A percentile compares a stretch with the other conserved stretches of the same genome.
Conservation (phyloP, 1,140 invertebrate genomes). For the Sinella curviseta region DNA sequence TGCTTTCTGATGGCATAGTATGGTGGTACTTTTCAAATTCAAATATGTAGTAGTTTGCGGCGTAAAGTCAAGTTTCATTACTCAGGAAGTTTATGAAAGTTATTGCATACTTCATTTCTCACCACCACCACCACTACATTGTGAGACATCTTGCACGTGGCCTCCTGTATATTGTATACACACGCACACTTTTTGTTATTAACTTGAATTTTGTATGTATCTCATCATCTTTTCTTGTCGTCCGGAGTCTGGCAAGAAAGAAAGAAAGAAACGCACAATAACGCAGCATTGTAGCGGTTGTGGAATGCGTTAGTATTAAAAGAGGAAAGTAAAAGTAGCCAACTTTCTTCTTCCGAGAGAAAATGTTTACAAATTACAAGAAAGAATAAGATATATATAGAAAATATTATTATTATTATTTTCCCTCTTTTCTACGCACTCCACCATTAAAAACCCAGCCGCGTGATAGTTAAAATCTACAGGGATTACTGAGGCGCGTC, state of each 20-base stretch:
- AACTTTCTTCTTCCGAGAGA: neutral
- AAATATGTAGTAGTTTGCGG: neutral
- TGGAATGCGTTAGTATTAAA: neutral
- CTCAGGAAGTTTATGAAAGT: slow-evolving; percentile 16
- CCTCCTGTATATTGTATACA: neutral
- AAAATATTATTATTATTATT: neutral
- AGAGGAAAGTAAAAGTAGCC: neutral
- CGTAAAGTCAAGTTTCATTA: slow-evolving; percentile 13
- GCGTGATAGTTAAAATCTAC: neutral
- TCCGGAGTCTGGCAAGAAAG: neutral
- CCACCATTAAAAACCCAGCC: neutral
- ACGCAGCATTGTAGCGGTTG: neutral
- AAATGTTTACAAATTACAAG: slow-evolving; percentile 2
- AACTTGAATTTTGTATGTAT: neutral
- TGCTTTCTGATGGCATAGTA: neutral
- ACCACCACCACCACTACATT: neutral
- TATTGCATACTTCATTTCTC: slow-evolving; percentile 15
- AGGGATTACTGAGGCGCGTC: neutral
- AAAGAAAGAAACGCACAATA: neutral
- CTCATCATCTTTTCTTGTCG: neutral
- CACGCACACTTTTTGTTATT: neutral
- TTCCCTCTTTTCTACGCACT: neutral
- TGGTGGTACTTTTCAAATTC: neutral
- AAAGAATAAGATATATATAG: neutral
- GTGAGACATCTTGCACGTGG: neutral